These are phyloP conservation scores for Chironex yamaguchii DNA, from an alignment of 30 jellyfish, hydroid and myxozoan genomes.

Conservation along the genomic window DNA sequence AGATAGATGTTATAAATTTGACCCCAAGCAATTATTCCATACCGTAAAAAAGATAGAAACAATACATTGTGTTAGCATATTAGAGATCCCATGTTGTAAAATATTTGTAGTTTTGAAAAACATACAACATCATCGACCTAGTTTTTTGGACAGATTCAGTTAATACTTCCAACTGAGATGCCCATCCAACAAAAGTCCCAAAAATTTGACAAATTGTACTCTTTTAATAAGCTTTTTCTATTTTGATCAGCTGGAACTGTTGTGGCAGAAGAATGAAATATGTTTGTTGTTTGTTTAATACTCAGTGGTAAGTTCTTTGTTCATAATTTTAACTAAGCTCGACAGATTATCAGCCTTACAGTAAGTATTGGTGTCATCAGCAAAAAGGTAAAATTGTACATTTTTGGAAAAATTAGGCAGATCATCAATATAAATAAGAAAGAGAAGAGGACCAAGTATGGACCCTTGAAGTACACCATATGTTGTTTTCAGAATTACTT, in stretches of 20 bases:
- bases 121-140: slow-evolving; percentile 50
- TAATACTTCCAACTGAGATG: slow-evolving; percentile 49
- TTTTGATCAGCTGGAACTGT: slow-evolving; percentile 13
- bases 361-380: slow-evolving; percentile 65
- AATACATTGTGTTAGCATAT: no score
- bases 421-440: slow-evolving; percentile 60
- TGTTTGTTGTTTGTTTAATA: slow-evolving; percentile 2
- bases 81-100: not conserved
- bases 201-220: slow-evolving; percentile 11
- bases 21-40: no score
- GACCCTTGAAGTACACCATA: slow-evolving; percentile 58
- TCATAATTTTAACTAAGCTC: slow-evolving; percentile 5
- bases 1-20: no score
- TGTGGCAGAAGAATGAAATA: slow-evolving; percentile 41
- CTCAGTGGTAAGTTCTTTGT: slow-evolving; percentile 17
- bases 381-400: slow-evolving; percentile 46
- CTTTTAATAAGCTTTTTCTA: slow-evolving; percentile 28
- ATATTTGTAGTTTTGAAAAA: not conserved
- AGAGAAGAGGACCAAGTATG: slow-evolving; percentile 56
- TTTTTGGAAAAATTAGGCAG: slow-evolving; percentile 61
- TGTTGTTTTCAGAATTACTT: not conserved
- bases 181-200: slow-evolving; percentile 43
- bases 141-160: slow-evolving; percentile 41
- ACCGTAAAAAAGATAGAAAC: not conserved
- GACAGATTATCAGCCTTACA: slow-evolving; percentile 32